Base-by-base conservation (phyloP, 2,797 vertebrate genomes). In the Amniataba percoides region DNA sequence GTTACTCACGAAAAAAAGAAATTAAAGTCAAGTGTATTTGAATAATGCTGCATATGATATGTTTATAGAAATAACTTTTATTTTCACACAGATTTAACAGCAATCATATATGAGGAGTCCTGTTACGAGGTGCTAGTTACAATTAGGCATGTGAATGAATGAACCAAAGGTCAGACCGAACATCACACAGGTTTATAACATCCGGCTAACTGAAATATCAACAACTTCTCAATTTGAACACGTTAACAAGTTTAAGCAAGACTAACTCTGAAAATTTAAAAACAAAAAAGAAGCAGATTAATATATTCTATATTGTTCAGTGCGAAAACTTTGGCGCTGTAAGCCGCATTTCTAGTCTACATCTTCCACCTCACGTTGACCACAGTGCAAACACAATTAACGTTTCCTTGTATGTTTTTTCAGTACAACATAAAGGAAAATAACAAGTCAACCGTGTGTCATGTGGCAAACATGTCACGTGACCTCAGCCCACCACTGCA, bases 221-320 rank as follows among this genome's bases (percentile, higher is more conserved):
- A 13, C 34, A 36, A 36, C 6, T 4, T 3, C 13, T 43, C 7
- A 15, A 27, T 51, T 31, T 34, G 4, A 49, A 57, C 14, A 31
- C 3, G 27, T 31, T 31, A 49, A 57, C 14, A 31, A 31, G 27
- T 31, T 31, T 31, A 31, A 31, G 9, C 7, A 25, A 48, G 3
- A 10, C 39, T 14, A 7, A 48, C 0, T 4, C 0, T 12, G n/a
- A n/a, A n/a, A n/a, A n/a, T n/a, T n/a, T 27, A 27, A 27, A 27
- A 3, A 27, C 5, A 27, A 42, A 40, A 21, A 23, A 49, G 56
- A 0, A 1, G 7, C 10, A 49, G 5, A 36, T 16, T 12, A 7
- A 16, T 16, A 56, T 0, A 2, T 9, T 0, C 1, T 11, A 19
- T 7, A 5, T 0, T 25, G 7, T n/a, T 48, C 3, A 64, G 8